Percentiles rank a stretch among this genome's conserved stretches.
Evolutionary conservation across 2,113 vertebrate genomes (phyloP).

Genomic region (Anguilla rostrata): DNA sequence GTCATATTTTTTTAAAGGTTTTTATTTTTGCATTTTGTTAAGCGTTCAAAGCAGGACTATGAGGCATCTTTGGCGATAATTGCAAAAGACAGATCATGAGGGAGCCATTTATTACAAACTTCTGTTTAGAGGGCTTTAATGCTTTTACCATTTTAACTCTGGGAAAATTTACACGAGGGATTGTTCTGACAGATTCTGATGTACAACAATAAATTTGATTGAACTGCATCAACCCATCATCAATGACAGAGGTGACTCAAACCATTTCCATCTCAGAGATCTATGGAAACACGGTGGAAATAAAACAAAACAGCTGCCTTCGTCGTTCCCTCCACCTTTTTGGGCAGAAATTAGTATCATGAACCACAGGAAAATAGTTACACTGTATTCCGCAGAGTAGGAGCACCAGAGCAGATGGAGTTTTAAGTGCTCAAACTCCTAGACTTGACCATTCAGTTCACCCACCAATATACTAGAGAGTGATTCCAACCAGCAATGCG

Average conservation of each 20-base stretch:
- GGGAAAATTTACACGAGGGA: background rate
- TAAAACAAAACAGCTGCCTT: background rate
- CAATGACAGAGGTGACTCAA: background rate
- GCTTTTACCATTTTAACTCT: slow-evolving; percentile 2
- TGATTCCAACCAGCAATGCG: background rate
- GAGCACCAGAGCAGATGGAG: background rate
- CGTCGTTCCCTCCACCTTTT: background rate
- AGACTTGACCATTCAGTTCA: background rate
- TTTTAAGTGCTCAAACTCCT: background rate
- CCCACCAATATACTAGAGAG: background rate
- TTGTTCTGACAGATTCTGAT: background rate
- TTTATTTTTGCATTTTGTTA: background rate
- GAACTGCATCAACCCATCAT: background rate
- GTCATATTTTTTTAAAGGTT: background rate
- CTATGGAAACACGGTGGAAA: background rate
- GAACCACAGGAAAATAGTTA: background rate
- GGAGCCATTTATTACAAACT: background rate
- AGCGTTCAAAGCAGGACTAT: background rate
- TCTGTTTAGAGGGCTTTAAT: background rate
- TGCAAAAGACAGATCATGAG: slow-evolving; percentile 12
- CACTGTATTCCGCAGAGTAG: slow-evolving; percentile 1
- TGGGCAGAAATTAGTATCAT: background rate
- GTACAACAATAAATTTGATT: background rate
- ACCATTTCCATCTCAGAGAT: background rate
- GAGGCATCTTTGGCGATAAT: slow-evolving; percentile 51